phyloP scores from a whole-genome alignment of 2,797 vertebrate genomes.

The Coregonus ussuriensis region DNA sequence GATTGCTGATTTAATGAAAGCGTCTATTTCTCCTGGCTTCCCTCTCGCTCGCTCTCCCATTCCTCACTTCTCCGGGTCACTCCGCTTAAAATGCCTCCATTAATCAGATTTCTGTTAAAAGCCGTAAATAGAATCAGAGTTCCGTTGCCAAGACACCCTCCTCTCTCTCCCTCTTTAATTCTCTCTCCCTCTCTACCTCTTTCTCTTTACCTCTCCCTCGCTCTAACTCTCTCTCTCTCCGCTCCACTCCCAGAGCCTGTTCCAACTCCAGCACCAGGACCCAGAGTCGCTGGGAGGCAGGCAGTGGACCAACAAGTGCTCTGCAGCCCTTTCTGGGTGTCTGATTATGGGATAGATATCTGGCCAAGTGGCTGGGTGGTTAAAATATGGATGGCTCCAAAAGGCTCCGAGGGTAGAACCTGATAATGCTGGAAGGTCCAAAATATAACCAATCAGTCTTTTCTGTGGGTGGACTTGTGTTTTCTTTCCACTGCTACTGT shows the following conservation, averaged over 20 bases:
- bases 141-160: slow-evolving; percentile 63
- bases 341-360: slow-evolving; percentile 22
- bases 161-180: slow-evolving; percentile 38
- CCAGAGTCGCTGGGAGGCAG: slow-evolving; percentile 9
- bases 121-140: slow-evolving; percentile 71
- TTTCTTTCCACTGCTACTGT: not conserved
- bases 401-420: not conserved
- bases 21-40: slow-evolving; percentile 61
- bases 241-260: slow-evolving; percentile 20
- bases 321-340: slow-evolving; percentile 18
- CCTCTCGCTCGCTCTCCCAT: slow-evolving; percentile 33
- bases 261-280: slow-evolving; percentile 3
- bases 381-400: slow-evolving; percentile 12
- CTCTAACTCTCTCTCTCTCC: not conserved
- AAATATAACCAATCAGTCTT: not conserved
- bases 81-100: slow-evolving; percentile 75
- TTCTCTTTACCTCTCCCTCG: not conserved
- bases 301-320: slow-evolving; percentile 35
- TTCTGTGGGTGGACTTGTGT: not conserved
- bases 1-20: slow-evolving; percentile 81
- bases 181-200: slow-evolving; percentile 16
- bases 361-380: slow-evolving; percentile 19
- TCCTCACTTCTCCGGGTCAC: slow-evolving; percentile 65
- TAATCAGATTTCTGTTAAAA: slow-evolving; percentile 80
- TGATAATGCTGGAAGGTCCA: not conserved